Percentiles rank a stretch among this genome's conserved stretches.
Evolutionary conservation across 2,888 invertebrate species (phyloP).

Genomic region (Laothoe populi): DNA sequence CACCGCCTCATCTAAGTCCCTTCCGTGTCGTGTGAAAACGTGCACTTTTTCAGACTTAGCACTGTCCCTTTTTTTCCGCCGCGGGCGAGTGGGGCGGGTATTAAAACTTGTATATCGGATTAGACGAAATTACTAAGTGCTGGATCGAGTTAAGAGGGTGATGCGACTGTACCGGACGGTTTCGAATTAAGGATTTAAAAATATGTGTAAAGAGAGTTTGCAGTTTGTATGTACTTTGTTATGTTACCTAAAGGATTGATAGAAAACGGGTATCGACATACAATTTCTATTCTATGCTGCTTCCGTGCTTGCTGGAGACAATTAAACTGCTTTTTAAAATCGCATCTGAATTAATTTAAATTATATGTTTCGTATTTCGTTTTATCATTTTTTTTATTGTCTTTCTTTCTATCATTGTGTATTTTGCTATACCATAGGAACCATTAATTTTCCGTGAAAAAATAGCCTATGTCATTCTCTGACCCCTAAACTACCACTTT

Average conservation of each 20-base stretch:
- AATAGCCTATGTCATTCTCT: no score
- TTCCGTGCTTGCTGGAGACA: no score
- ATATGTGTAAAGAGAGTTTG: conserved; percentile 5
- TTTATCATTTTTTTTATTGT: no score
- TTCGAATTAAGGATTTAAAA: conserved; percentile 25
- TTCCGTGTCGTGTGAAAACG: conserved; percentile 73
- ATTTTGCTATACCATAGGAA: no score
- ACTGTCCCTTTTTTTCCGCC: conserved; percentile 78
- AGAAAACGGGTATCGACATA: no score
- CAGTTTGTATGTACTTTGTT: background rate
- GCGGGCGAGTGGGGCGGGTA: conserved; percentile 68
- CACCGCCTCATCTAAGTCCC: conserved; percentile 19
- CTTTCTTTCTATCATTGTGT: no score
- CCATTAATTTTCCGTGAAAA: no score
- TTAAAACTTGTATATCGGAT: conserved; percentile 83
- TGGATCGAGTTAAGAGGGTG: conserved; percentile 64
- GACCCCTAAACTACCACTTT: no score
- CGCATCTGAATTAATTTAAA: no score
- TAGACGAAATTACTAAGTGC: conserved; percentile 82
- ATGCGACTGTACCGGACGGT: conserved; percentile 23
- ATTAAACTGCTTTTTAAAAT: no score
- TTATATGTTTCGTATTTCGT: no score
- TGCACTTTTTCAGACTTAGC: conserved; percentile 78
- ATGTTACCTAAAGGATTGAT: background rate
- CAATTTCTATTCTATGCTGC: no score